Percentiles rank a stretch among this genome's conserved stretches.
Conservation (phyloP, 2,888 invertebrate species). For the Acanthacorydalis orientalis region DNA sequence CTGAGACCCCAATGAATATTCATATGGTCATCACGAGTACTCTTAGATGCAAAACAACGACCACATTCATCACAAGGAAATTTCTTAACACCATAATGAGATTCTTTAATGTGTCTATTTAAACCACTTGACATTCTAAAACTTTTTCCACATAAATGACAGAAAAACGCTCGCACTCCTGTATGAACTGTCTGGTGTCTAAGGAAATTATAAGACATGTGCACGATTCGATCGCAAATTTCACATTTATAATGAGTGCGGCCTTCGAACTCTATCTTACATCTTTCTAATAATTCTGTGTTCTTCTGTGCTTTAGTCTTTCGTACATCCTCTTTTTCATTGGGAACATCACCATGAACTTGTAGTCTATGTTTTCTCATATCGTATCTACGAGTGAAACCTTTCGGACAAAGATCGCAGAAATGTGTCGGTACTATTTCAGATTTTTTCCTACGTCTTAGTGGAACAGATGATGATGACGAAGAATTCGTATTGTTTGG, state of each 20-base stretch:
- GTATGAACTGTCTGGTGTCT: conserved; percentile 31
- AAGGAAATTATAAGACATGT: conserved; percentile 21
- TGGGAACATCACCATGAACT: conserved; percentile 14
- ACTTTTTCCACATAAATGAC: conserved; percentile 33
- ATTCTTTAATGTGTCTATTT: conserved; percentile 30
- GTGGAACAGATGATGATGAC: conserved; percentile 2
- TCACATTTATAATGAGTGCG: conserved; percentile 23
- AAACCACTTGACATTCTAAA: conserved; percentile 33
- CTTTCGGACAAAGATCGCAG: conserved; percentile 20
- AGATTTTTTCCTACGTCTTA: conserved; percentile 15
- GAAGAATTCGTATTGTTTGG: background rate
- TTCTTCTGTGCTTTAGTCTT: conserved; percentile 4
- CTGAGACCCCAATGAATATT: conserved; percentile 28
- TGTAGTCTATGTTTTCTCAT: conserved; percentile 19
- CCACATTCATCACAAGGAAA: conserved; percentile 31
- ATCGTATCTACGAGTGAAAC: conserved; percentile 22
- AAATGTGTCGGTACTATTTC: conserved; percentile 17
- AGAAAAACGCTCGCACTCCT: conserved; percentile 27
- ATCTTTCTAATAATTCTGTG: conserved; percentile 13
- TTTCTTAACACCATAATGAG: conserved; percentile 30
- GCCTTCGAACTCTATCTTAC: conserved; percentile 16
- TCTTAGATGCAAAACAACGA: conserved; percentile 30
- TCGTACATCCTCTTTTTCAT: conserved; percentile 6
- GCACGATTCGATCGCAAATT: conserved; percentile 24
- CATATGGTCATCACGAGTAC: conserved; percentile 32